Base-by-base conservation (phyloP, 2,888 invertebrate species). In the Calameuta filiformis region DNA sequence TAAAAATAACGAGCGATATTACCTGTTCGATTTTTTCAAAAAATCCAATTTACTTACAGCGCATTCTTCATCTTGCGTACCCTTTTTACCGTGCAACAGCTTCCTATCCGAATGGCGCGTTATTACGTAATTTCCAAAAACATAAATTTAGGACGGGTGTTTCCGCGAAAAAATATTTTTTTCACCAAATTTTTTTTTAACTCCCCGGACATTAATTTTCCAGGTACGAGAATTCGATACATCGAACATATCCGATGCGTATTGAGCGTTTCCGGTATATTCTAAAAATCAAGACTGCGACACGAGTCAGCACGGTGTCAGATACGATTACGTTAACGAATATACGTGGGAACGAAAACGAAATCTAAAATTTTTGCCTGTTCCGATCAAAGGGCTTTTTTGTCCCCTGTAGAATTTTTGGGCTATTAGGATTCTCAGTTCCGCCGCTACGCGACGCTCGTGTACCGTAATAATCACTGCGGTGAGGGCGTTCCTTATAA, bases 401-500 rank as follows among this genome's bases (percentile, higher is more conserved):
- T 56, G 2, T 56, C 23, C 0, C 23, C 23, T 56, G 0, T 23
- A 23, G 23, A 56, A 56, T 23, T 56, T 56, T 56, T 56, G 56
- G 56, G 56, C 23, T 56, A 56, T 56, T 9, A 23, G 56, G 23
- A 56, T 56, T 15, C 56, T 56, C 56, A 56, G 23, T 56, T 23
- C 0, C 3, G 11, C n/a, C 11, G 34, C 71, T 69, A 76, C 69
- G 76, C 37, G 69, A 31, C 69, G 35, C 31, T 33, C 68, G 30
- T 37, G 69, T 76, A n/a, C 33, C 69, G 33, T 33, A 76, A 73
- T 73, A 77, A 77, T 77, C 56, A 68, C 73, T 35, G 35, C 35
- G 68, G 12, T 23, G 56, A 71, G 73, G 71, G 76, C 76, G 76
- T 77, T 77, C 56, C 73, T 33, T 74, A n/a, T 34, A 73, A 31